A percentile compares a stretch with the other conserved stretches of the same genome.
Evolutionary conservation across 2,113 vertebrate species (phyloP).

Genomic region (Dolichotis patagonum): DNA sequence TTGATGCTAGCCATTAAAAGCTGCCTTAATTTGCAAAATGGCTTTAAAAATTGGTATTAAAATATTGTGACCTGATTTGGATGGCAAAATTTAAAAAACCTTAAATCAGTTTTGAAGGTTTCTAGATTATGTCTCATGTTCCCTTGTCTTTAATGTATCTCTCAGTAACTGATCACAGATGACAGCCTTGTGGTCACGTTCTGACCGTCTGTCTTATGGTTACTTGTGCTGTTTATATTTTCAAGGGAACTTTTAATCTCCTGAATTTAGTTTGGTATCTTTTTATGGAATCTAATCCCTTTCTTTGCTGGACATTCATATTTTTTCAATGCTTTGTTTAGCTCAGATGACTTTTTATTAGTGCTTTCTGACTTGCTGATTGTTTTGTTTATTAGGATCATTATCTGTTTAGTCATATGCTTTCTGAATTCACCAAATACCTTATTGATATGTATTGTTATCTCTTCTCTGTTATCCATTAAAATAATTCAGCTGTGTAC

Average conservation of each 20-base stretch:
- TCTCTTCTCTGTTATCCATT: background rate
- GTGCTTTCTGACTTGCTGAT: background rate
- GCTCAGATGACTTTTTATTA: background rate
- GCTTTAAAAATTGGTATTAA: background rate
- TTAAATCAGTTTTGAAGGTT: background rate
- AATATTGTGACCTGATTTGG: background rate
- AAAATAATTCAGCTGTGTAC: background rate
- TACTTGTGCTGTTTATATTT: background rate
- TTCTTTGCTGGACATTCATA: background rate
- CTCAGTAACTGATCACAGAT: background rate
- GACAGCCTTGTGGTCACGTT: background rate
- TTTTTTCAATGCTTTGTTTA: background rate
- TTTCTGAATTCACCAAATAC: background rate
- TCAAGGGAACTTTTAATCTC: background rate
- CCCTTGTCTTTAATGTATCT: background rate
- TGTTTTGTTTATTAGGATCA: background rate
- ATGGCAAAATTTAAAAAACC: background rate
- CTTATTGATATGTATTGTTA: background rate
- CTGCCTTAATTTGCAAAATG: constrained; percentile 45
- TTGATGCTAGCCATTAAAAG: background rate
- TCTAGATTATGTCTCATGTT: background rate
- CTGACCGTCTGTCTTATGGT: background rate
- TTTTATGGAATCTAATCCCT: background rate
- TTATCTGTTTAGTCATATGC: background rate
- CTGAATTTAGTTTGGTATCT: background rate